phyloP scores from a whole-genome alignment of 1,140 invertebrate species.

The Lasioglossum baleicum region DNA sequence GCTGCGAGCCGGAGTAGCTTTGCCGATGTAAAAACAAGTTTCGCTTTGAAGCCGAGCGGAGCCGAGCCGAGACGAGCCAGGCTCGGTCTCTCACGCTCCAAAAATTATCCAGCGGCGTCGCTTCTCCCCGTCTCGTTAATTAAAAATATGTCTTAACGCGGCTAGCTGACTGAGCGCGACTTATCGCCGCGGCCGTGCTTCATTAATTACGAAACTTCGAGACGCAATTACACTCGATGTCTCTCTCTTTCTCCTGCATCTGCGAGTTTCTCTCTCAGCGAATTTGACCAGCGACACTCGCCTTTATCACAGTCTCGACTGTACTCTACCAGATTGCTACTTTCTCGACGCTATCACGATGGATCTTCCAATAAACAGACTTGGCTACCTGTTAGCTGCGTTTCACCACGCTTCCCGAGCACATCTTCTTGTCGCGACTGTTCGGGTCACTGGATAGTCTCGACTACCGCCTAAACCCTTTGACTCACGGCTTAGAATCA shows the following conservation, averaged over 20 bases:
- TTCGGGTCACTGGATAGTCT: too few species aligned
- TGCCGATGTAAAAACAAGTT: conserved; percentile 5
- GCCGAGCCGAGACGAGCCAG: too few species aligned
- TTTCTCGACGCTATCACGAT: too few species aligned
- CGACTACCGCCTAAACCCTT: too few species aligned
- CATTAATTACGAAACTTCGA: background rate
- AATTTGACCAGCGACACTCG: background rate
- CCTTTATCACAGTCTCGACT: background rate
- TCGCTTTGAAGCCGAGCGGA: background rate
- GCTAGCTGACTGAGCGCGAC: too few species aligned
- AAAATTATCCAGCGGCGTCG: background rate
- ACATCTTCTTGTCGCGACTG: too few species aligned
- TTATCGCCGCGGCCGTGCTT: background rate
- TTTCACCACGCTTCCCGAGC: too few species aligned
- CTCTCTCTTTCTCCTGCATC: background rate
- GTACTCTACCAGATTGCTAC: too few species aligned
- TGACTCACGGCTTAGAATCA: too few species aligned
- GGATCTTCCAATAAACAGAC: too few species aligned
- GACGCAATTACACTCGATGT: background rate
- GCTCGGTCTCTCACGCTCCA: background rate
- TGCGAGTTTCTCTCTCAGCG: background rate
- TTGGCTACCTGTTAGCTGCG: too few species aligned
- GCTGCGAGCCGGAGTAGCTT: background rate
- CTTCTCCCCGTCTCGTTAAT: background rate
- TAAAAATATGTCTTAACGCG: background rate